phyloP scores from a whole-genome alignment of 2,113 vertebrate genomes.

The Leucoraja erinaceus region DNA sequence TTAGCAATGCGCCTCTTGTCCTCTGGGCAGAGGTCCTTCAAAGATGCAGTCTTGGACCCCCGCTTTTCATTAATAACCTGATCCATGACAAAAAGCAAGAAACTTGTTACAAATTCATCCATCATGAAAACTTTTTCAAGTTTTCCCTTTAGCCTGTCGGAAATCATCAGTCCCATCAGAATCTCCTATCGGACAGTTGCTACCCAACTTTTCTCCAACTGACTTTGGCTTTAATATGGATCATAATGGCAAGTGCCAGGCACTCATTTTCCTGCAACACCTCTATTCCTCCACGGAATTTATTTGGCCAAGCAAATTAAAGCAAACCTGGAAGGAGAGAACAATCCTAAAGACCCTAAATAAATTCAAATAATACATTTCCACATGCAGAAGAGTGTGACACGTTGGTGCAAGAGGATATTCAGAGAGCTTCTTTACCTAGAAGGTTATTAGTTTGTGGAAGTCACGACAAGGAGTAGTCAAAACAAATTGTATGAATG shows the following conservation, averaged over 20 bases:
- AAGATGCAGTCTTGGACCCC: conserved; percentile 63
- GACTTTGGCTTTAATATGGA: not conserved
- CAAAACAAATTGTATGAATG: too few relatives aligned
- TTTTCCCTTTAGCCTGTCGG: not conserved
- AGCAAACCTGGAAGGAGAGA: not conserved
- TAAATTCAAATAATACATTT: too few relatives aligned
- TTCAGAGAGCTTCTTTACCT: too few relatives aligned
- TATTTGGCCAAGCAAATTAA: not conserved
- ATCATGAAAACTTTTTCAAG: not conserved
- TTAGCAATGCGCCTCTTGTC: conserved; percentile 93
- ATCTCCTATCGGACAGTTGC: not conserved
- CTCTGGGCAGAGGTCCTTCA: conserved; percentile 93
- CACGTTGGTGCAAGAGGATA: too few relatives aligned
- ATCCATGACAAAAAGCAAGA: conserved; percentile 44
- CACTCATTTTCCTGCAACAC: not conserved
- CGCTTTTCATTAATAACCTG: conserved; percentile 57
- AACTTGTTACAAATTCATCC: not conserved
- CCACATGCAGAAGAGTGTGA: too few relatives aligned
- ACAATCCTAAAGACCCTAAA: not conserved
- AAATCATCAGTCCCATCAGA: not conserved
- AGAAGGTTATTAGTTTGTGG: too few relatives aligned
- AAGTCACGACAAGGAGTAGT: too few relatives aligned
- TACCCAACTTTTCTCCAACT: not conserved
- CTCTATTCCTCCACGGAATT: not conserved
- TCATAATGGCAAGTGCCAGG: not conserved